These are phyloP conservation scores for Chamaetylas fuelleborni DNA, from an alignment of 2,113 vertebrate species.

Conservation along the genomic window DNA sequence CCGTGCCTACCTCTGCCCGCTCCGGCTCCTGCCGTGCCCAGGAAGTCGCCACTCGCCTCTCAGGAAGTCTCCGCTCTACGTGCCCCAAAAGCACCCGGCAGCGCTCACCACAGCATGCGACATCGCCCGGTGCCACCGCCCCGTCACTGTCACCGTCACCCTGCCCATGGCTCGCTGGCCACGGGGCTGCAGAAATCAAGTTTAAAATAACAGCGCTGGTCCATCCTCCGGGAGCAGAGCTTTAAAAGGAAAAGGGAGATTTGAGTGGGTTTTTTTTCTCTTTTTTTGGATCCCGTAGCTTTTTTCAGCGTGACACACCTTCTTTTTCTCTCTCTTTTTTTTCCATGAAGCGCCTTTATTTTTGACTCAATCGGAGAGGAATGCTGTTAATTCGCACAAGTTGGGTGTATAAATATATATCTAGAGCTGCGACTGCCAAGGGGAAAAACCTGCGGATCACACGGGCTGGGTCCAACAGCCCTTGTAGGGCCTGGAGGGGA, in stretches of 20 bases:
- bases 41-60: background rate
- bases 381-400: slow-evolving; percentile 45
- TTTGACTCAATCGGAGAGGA: slow-evolving; percentile 71
- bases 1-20: background rate
- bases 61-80: slow-evolving; percentile 23
- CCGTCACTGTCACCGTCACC: background rate
- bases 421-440: background rate
- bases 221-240: background rate
- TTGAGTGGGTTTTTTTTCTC: background rate
- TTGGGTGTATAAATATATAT: slow-evolving; percentile 16
- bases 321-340: background rate
- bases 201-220: background rate
- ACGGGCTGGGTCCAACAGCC: background rate
- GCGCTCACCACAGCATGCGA: background rate
- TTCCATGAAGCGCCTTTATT: slow-evolving; percentile 14
- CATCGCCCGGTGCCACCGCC: background rate
- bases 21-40: background rate
- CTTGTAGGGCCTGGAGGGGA: slow-evolving; percentile 65
- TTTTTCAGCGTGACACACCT: background rate
- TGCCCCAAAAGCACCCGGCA: background rate
- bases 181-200: background rate
- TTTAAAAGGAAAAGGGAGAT: slow-evolving; percentile 46
- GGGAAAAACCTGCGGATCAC: background rate
- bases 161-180: background rate
- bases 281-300: background rate